phyloP scores from a whole-genome alignment of 2,797 vertebrate genomes.

The Craterocephalus amniculus region DNA sequence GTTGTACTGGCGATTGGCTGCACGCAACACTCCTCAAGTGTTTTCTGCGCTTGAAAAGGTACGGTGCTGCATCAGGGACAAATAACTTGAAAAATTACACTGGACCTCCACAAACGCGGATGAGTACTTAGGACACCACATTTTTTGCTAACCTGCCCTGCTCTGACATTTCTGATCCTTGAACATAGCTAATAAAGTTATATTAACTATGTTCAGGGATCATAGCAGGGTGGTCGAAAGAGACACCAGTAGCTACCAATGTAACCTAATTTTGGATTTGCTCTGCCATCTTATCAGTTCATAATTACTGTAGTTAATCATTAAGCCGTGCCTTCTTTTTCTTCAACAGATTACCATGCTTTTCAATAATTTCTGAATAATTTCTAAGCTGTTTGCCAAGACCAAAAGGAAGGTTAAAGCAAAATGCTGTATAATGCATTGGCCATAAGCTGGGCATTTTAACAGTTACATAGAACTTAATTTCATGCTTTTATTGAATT shows the following conservation, averaged over 20 bases:
- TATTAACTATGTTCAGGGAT: too few species aligned
- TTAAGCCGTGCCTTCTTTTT: not conserved
- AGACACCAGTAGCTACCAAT: not conserved
- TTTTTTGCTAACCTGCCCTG: constrained; percentile 4
- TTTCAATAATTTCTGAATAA: constrained; percentile 36
- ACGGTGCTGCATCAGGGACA: constrained; percentile 82
- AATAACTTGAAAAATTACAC: constrained; percentile 55
- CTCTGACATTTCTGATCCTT: constrained; percentile 7
- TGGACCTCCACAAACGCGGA: constrained; percentile 38
- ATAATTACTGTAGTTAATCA: not conserved
- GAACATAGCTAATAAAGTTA: not conserved
- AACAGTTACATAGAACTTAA: not conserved
- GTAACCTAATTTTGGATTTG: not conserved
- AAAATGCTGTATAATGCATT: not conserved
- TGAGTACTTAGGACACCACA: not conserved
- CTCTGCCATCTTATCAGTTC: not conserved
- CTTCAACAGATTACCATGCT: constrained; percentile 10
- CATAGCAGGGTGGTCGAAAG: not conserved
- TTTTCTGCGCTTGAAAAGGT: constrained; percentile 61
- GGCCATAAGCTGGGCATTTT: constrained; percentile 2
- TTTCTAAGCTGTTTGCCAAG: constrained; percentile 10
- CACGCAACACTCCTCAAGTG: constrained; percentile 69
- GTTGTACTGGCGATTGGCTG: constrained; percentile 65
- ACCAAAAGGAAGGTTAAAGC: not conserved
- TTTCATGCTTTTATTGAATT: not conserved